phyloP scores from a whole-genome alignment of 2,888 invertebrate species.

The Argyresthia albistria region DNA sequence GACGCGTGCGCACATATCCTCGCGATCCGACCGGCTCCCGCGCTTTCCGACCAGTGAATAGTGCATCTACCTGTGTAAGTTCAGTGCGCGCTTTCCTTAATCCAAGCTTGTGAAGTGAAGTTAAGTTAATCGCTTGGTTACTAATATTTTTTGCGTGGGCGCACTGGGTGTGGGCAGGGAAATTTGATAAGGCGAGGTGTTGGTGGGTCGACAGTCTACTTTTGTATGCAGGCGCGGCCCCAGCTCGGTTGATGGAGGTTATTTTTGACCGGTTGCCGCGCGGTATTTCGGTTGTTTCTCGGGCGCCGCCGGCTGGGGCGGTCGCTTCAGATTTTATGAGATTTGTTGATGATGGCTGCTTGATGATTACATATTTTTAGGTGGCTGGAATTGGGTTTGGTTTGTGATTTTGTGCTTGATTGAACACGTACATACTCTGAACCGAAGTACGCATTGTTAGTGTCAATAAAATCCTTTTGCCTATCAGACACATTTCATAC shows the following conservation, averaged over 20 bases:
- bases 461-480: too few species aligned
- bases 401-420: too few species aligned
- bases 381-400: too few species aligned
- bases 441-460: too few species aligned
- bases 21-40: constrained; percentile 15
- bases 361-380: too few species aligned
- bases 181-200: constrained; percentile 66
- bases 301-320: constrained; percentile 16
- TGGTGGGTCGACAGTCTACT: constrained; percentile 40
- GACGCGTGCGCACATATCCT: constrained; percentile 34
- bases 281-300: constrained; percentile 30
- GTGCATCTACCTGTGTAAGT: constrained; percentile 41
- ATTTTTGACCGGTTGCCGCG: constrained; percentile 50
- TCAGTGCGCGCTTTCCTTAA: constrained; percentile 45
- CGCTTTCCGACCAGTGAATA: constrained; percentile 20
- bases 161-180: constrained; percentile 48
- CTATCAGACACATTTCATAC: too few species aligned
- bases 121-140: constrained; percentile 45
- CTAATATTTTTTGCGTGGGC: constrained; percentile 43
- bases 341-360: not conserved
- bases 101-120: constrained; percentile 45
- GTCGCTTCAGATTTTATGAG: not conserved
- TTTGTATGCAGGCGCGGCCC: constrained; percentile 58
- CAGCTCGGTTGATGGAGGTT: constrained; percentile 29
- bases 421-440: too few species aligned